Base-by-base conservation (phyloP, 2,888 invertebrate species). In the Athalia cordata region DNA sequence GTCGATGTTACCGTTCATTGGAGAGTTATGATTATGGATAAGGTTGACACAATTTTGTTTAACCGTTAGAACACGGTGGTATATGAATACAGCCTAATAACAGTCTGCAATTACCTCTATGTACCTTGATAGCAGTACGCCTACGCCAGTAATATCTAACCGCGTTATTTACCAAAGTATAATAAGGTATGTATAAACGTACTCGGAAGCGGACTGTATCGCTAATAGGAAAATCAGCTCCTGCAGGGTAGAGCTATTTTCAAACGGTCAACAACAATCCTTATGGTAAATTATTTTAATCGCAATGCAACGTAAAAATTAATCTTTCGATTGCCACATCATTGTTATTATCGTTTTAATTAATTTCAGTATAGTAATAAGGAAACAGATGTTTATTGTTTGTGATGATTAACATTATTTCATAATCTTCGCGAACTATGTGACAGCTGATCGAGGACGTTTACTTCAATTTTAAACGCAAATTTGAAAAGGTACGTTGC, bases 381-480 rank as follows among this genome's bases (percentile, higher is more conserved):
- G 29, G 29, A 29, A 29, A 29, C 29, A 29, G 29, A 29, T 29
- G 29, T 29, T 29, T 29, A 29, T 29, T 29, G 29, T 29, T 29
- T 29, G 29, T 29, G 29, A 29, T 29, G 29, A 0, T 29, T 29
- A 29, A 29, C 29, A 29, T 29, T 29, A 29, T 2, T 29, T 29
- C 2, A 66, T 66, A 66, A 66, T n/a, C 66, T 9, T 49, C 81
- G 81, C 81, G 82, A 81, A 83, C 83, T 83, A 83, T 82, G 81
- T 82, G 67, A 81, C 81, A 77, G 80, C 29, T n/a, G 52, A 68
- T 68, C 55, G 81, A 80, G 65, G 79, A 81, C 80, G 81, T 84
- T 84, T 84, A 82, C 82, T 81, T 78, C 78, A 79, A 62, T 78
- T 81, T 75, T 62, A 80, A 79, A 67, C 67, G 80, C 45, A 65